Evolutionary conservation across 2,113 vertebrate species (phyloP).

Genomic region (Catharus bicknelli): DNA sequence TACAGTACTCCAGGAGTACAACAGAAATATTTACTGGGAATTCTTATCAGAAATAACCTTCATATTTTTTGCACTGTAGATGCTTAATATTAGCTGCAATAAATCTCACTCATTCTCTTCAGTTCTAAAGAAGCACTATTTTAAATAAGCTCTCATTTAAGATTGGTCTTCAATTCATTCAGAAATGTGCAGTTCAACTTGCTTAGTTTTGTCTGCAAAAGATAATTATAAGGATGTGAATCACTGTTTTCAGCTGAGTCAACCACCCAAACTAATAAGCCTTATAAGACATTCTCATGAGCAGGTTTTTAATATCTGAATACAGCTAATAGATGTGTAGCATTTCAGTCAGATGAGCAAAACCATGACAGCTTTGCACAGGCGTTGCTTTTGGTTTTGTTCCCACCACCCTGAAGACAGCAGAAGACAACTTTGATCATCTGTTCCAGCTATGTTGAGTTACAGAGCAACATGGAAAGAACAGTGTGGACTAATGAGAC

Average conservation of each 20-base stretch:
- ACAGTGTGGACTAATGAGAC: not conserved
- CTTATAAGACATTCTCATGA: not conserved
- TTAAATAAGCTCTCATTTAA: not conserved
- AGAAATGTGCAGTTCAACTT: not conserved
- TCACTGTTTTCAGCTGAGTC: not conserved
- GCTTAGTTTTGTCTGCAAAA: not conserved
- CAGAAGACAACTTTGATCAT: not conserved
- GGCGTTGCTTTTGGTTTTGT: not conserved
- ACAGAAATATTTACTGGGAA: not conserved
- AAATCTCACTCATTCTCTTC: not conserved
- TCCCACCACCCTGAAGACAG: fast-evolving
- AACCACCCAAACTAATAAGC: not conserved
- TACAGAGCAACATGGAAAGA: not conserved
- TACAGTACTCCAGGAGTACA: not conserved
- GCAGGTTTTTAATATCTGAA: not conserved
- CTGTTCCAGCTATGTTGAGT: not conserved
- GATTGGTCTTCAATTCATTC: not conserved
- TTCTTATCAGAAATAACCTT: not conserved
- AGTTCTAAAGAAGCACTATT: not conserved
- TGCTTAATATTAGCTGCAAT: not conserved
- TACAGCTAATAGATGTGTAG: not conserved
- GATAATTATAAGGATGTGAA: not conserved
- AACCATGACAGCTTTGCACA: not conserved
- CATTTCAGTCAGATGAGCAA: not conserved
- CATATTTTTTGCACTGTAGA: not conserved